These are phyloP conservation scores for Enteromius fasciolatus DNA, from an alignment of 2,797 vertebrate species.

Conservation along the genomic window DNA sequence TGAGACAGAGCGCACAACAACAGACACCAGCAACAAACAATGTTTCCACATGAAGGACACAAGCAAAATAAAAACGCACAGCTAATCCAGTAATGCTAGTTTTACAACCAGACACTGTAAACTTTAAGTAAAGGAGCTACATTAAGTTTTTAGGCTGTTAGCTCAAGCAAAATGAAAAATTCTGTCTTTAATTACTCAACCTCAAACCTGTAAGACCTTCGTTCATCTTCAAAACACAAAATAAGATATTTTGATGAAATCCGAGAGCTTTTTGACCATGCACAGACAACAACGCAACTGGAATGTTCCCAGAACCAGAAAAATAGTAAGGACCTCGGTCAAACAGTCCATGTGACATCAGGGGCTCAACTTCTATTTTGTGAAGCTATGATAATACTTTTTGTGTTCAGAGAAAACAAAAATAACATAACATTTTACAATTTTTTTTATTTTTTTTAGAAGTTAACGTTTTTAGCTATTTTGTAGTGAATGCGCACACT, in stretches of 20 bases:
- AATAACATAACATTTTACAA: too few species aligned
- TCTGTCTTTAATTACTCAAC: neutral
- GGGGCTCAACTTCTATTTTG: too few species aligned
- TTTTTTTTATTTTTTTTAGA: too few species aligned
- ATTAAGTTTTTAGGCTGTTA: neutral
- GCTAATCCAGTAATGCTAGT: neutral
- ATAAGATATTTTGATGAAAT: neutral
- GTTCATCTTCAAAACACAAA: neutral
- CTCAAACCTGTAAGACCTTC: neutral
- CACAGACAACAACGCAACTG: too few species aligned
- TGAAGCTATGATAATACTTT: too few species aligned
- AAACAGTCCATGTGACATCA: too few species aligned
- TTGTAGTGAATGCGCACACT: neutral
- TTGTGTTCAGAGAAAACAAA: too few species aligned
- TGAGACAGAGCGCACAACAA: slow-evolving; percentile 63
- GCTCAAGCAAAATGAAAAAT: neutral
- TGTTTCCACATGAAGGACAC: slow-evolving; percentile 7
- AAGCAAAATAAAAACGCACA: slow-evolving; percentile 22
- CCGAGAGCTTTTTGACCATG: neutral
- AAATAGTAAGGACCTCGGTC: neutral
- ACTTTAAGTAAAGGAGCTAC: neutral
- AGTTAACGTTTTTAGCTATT: too few species aligned
- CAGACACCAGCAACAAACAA: slow-evolving; percentile 64
- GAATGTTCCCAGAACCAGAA: too few species aligned
- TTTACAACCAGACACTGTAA: neutral